These are phyloP conservation scores for Stictonetta naevosa DNA, from an alignment of 2,113 vertebrate species.

Conservation along the genomic window DNA sequence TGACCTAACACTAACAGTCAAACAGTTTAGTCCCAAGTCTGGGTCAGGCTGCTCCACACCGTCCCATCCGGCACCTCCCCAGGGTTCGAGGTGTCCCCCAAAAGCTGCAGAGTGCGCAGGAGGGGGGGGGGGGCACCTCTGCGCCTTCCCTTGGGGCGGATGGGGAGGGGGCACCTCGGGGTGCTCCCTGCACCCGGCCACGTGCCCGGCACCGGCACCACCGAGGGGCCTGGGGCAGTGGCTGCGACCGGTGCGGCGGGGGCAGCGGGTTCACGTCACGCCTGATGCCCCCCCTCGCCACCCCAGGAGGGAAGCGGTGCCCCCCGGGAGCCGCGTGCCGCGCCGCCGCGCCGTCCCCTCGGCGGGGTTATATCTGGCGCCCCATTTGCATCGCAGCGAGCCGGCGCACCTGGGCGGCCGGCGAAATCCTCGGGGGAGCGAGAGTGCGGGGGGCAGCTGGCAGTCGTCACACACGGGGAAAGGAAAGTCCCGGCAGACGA, in stretches of 20 bases:
- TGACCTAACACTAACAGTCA: too few relatives aligned
- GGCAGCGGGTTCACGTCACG: background rate
- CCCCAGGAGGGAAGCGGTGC: constrained; percentile 13
- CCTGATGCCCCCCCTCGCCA: background rate
- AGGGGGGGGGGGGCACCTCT: background rate
- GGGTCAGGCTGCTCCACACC: background rate
- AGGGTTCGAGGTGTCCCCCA: background rate
- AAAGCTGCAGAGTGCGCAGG: background rate
- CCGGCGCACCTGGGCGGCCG: constrained; percentile 2
- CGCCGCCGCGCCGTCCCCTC: background rate
- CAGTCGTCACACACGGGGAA: background rate
- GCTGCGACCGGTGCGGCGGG: background rate
- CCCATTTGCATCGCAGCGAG: constrained; percentile 53
- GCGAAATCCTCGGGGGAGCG: constrained; percentile 5
- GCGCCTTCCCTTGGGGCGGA: background rate
- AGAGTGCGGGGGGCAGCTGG: background rate
- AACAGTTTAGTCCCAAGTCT: background rate
- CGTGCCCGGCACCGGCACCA: background rate
- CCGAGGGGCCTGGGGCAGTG: too few relatives aligned
- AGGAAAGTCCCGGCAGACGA: constrained; percentile 23
- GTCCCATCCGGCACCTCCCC: background rate
- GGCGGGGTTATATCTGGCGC: constrained; percentile 28
- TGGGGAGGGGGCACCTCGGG: background rate
- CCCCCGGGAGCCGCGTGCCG: background rate
- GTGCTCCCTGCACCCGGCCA: too few relatives aligned